Evolutionary conservation across 1,140 invertebrate genomes (phyloP).

Genomic region (Armadillidium nasatum): DNA sequence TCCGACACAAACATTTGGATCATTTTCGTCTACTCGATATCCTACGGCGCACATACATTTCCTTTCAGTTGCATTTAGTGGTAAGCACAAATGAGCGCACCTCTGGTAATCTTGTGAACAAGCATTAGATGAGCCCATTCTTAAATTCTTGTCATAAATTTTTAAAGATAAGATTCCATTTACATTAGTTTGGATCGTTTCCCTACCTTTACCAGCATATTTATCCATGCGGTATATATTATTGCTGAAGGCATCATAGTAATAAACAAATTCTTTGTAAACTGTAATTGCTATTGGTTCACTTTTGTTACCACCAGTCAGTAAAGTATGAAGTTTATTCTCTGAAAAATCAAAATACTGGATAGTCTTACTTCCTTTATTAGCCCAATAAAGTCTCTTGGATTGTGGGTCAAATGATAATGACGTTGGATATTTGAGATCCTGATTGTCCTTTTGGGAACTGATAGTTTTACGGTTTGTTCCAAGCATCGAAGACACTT

Average conservation of each 20-base stretch:
- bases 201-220: slow-evolving; percentile 49
- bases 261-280: slow-evolving; percentile 57
- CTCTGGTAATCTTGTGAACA: slow-evolving; percentile 27
- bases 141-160: slow-evolving; percentile 34
- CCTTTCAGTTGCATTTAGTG: slow-evolving; percentile 55
- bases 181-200: slow-evolving; percentile 21
- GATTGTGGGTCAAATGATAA: slow-evolving; percentile 59
- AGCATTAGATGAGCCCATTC: slow-evolving; percentile 29
- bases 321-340: slow-evolving; percentile 51
- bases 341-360: slow-evolving; percentile 60
- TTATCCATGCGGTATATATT: slow-evolving; percentile 59
- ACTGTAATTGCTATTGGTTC: slow-evolving; percentile 58
- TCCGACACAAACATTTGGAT: slow-evolving; percentile 54
- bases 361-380: slow-evolving; percentile 52
- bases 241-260: slow-evolving; percentile 57
- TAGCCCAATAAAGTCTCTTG: slow-evolving; percentile 64
- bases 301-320: slow-evolving; percentile 46
- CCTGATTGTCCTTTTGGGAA: slow-evolving; percentile 45
- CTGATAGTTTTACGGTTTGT: slow-evolving; percentile 53
- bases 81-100: slow-evolving; percentile 68
- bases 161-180: slow-evolving; percentile 27
- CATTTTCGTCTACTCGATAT: slow-evolving; percentile 56
- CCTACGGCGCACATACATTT: slow-evolving; percentile 73
- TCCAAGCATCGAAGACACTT: slow-evolving; percentile 65
- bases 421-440: slow-evolving; percentile 52